A percentile compares a stretch with the other conserved stretches of the same genome.
Conservation (phyloP, 2,797 vertebrate genomes). For the Sebastes hopkinsi region DNA sequence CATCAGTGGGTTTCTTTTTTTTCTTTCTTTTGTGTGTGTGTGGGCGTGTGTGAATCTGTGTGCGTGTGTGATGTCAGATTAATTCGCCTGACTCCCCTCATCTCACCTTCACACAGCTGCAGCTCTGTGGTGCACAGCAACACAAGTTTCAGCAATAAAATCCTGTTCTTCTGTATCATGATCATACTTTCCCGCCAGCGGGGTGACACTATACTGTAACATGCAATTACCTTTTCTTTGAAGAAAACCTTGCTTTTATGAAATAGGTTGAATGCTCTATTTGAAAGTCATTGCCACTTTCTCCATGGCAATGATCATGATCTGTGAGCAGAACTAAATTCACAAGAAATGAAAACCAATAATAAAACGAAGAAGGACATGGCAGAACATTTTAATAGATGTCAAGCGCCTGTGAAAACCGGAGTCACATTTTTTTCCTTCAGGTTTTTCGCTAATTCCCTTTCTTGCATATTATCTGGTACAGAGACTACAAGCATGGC, state of each 20-base stretch:
- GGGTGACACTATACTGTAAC: not conserved
- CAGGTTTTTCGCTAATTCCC: not conserved
- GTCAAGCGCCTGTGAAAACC: not conserved
- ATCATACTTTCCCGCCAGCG: not conserved
- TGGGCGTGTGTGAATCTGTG: conserved; percentile 19
- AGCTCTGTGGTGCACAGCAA: conserved; percentile 20
- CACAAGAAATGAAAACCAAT: not conserved
- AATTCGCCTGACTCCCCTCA: conserved; percentile 24
- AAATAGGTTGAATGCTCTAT: not conserved
- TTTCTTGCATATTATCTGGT: not conserved
- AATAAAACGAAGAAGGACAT: not conserved
- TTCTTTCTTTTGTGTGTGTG: not conserved
- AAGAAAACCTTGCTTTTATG: not conserved
- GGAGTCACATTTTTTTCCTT: too few relatives aligned
- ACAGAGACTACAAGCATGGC: not conserved
- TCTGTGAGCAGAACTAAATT: not conserved
- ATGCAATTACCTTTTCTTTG: not conserved
- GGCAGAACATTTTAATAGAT: not conserved
- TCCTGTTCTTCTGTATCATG: not conserved
- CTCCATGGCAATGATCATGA: not conserved
- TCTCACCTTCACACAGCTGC: conserved; percentile 46
- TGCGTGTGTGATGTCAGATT: conserved; percentile 28
- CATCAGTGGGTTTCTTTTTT: conserved; percentile 60
- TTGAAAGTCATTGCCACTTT: not conserved
- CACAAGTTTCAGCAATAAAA: conserved; percentile 25